phyloP scores from a whole-genome alignment of 2,888 invertebrate species.

The Mythimna ferrago region DNA sequence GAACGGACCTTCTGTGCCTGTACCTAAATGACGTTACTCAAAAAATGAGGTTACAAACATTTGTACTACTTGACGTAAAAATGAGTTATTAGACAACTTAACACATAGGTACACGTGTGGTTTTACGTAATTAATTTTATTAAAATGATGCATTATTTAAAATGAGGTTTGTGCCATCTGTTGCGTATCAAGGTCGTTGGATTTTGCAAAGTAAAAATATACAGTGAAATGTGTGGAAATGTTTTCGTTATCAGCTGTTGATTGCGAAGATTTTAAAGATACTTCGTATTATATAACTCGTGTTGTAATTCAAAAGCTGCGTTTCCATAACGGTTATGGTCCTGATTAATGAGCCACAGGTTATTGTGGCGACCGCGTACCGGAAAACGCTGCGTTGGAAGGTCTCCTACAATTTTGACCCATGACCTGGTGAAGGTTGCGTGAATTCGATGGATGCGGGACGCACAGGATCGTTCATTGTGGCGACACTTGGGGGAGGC shows the following conservation, averaged over 20 bases:
- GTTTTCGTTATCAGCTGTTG: neutral
- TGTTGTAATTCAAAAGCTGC: neutral
- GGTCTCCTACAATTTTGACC: no score
- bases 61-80: slow-evolving; percentile 39
- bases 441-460: no score
- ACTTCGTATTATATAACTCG: neutral
- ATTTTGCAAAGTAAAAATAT: slow-evolving; percentile 30
- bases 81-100: slow-evolving; percentile 39
- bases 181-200: slow-evolving; percentile 57
- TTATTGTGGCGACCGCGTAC: no score
- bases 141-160: slow-evolving; percentile 26
- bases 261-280: slow-evolving; percentile 6
- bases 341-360: no score
- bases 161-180: slow-evolving; percentile 40
- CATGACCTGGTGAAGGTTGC: no score
- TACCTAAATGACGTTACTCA: neutral
- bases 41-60: slow-evolving; percentile 35
- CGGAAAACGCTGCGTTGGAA: no score
- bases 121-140: slow-evolving; percentile 39
- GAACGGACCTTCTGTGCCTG: neutral
- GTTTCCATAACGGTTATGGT: no score
- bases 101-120: slow-evolving; percentile 29
- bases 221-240: neutral
- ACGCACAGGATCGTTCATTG: no score
- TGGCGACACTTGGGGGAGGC: no score